Evolutionary conservation across 2,888 invertebrate species (phyloP).

Genomic region (Tenthredo livida): DNA sequence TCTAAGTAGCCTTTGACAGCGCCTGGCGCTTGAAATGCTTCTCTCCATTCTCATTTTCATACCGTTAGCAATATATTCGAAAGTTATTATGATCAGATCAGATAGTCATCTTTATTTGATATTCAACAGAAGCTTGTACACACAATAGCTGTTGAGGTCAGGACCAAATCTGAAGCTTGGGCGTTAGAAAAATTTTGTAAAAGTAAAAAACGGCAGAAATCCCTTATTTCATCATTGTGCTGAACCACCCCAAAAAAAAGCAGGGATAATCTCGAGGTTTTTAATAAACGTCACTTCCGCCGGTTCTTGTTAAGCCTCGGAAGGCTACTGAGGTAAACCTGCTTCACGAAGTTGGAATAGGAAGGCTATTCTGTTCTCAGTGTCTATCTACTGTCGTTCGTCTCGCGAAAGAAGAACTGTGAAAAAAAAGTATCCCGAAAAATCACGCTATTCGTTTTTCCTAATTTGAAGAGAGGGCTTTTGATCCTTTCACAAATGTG

Average conservation of each 20-base stretch:
- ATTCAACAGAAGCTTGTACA: neutral
- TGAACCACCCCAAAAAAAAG: neutral
- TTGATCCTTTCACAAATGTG: neutral
- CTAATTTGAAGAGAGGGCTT: neutral
- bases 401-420: neutral
- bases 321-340: slow-evolving; percentile 60
- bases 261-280: slow-evolving; percentile 42
- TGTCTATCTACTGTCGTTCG: neutral
- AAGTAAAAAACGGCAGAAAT: neutral
- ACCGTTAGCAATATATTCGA: neutral
- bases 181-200: neutral
- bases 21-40: neutral
- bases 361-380: neutral
- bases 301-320: slow-evolving; percentile 25
- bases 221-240: slow-evolving; percentile 33
- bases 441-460: neutral
- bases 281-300: slow-evolving; percentile 50
- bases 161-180: neutral
- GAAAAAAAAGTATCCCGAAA: neutral
- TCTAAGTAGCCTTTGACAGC: slow-evolving; percentile 18
- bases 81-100: slow-evolving; percentile 14
- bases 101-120: neutral
- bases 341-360: slow-evolving; percentile 60
- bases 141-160: neutral
- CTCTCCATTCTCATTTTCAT: neutral